Base-by-base conservation (phyloP, 2,113 vertebrate species). In the Xiphorhynchus elegans region DNA sequence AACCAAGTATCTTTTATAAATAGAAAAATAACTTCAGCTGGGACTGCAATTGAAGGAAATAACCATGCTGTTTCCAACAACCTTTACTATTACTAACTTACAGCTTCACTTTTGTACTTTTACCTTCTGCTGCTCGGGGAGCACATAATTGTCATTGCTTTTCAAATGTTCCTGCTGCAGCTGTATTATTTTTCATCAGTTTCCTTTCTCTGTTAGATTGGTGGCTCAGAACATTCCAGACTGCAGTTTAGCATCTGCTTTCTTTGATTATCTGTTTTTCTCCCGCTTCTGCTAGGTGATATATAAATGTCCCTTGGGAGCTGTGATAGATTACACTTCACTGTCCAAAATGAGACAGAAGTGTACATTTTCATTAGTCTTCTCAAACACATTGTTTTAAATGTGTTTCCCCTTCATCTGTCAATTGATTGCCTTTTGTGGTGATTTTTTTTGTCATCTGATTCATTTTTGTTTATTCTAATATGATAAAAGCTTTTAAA, bases 101-200 rank as follows among this genome's bases (percentile, higher is more conserved):
- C 11, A 89, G 37, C 68, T 93, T 70, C 79, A 52, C 70, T 90
- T 83, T 35, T 76, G 42, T 91, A 20, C 39, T 76, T 89, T 33
- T 94, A 76, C 80, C 33, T 91, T 96, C 85, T 95, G 80, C 63
- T 85, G 85, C 79, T 93, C 46, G 64, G 85, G 67, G 77, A 92
- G 93, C 66, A 64, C 25, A 37, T 89, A 94, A 87, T 80, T 93
- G 80, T 42, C 83, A 46, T 56, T 74, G 81, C 84, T 64, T 89
- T 93, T 95, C 78, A 92, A 19, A 63, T 50, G 50, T 50, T 84
- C 63, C 82, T 82, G 35, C 59, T 89, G 66, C 60, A 90, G 72
- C 44, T 88, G 49, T 68, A 47, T 73, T n/a, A 44, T 58, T 96
- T 95, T 93, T 60, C 39, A 44, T 0, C 7, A 66, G 12, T 52